These are phyloP conservation scores for Uria lomvia DNA, from an alignment of 2,113 vertebrate genomes.

Conservation along the genomic window DNA sequence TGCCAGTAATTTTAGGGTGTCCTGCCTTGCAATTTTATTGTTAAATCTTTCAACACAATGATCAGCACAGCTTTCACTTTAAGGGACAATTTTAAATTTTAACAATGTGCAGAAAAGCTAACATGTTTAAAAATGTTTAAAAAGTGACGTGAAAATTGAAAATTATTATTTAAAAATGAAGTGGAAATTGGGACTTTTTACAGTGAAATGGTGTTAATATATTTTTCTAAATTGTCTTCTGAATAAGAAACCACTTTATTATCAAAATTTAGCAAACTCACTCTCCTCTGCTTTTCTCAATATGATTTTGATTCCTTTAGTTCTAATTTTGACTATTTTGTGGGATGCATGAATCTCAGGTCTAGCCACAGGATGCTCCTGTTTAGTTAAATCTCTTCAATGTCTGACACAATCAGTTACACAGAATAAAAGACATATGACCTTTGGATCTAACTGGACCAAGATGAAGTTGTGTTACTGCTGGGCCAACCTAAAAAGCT, in stretches of 20 bases:
- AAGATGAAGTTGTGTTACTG: background rate
- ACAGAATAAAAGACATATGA: background rate
- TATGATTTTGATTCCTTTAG: background rate
- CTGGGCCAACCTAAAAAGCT: background rate
- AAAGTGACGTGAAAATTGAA: background rate
- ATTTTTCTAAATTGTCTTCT: background rate
- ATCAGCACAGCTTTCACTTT: background rate
- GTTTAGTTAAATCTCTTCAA: background rate
- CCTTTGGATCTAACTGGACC: background rate
- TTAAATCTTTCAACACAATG: background rate
- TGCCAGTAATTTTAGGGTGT: background rate
- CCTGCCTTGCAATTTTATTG: background rate
- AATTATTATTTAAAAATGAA: background rate
- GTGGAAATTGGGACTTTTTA: background rate
- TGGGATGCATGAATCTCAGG: background rate
- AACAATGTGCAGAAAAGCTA: background rate
- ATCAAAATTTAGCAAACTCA: background rate
- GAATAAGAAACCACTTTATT: background rate
- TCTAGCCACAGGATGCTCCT: background rate
- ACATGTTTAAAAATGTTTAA: background rate
- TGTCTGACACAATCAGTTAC: background rate
- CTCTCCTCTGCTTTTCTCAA: background rate
- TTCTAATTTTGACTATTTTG: background rate
- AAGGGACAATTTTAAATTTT: background rate
- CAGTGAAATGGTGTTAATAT: background rate